Evolutionary conservation across 2,888 invertebrate species (phyloP).

Genomic region (Hermaeophaga mercurialis): DNA sequence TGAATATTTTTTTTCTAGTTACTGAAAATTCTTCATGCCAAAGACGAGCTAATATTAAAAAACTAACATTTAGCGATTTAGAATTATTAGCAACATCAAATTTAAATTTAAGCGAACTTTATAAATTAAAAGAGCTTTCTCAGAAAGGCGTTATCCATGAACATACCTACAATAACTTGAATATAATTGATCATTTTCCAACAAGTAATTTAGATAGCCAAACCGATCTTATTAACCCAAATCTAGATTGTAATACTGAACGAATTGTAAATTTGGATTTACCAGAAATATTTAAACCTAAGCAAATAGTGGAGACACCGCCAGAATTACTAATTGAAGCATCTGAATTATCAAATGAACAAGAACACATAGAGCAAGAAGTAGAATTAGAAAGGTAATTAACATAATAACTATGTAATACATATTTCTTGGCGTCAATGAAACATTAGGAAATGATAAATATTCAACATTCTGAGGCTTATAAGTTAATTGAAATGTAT

Average conservation of each 20-base stretch:
- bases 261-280: slow-evolving; percentile 22
- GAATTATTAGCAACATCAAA: slow-evolving; percentile 66
- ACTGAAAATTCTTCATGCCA: slow-evolving; percentile 67
- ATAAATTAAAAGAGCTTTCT: slow-evolving; percentile 60
- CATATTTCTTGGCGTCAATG: too few relatives aligned
- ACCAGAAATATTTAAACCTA: slow-evolving; percentile 11
- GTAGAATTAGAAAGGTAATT: slow-evolving; percentile 36
- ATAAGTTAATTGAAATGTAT: slow-evolving; percentile 11
- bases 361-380: slow-evolving; percentile 25
- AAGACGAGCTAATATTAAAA: slow-evolving; percentile 70
- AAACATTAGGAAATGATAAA: too few relatives aligned
- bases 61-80: slow-evolving; percentile 69
- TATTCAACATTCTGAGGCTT: too few relatives aligned
- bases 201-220: slow-evolving; percentile 15
- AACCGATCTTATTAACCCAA: slow-evolving; percentile 29
- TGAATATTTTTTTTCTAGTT: slow-evolving; percentile 61
- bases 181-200: slow-evolving; percentile 37
- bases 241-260: slow-evolving; percentile 14
- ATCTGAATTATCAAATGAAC: neutral
- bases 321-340: too few relatives aligned
- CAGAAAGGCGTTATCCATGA: slow-evolving; percentile 41
- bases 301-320: too few relatives aligned
- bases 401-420: too few relatives aligned
- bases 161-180: slow-evolving; percentile 53
- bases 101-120: slow-evolving; percentile 63